Conservation (phyloP, 2,113 vertebrate species). For the Mesembrinibis cayennensis region DNA sequence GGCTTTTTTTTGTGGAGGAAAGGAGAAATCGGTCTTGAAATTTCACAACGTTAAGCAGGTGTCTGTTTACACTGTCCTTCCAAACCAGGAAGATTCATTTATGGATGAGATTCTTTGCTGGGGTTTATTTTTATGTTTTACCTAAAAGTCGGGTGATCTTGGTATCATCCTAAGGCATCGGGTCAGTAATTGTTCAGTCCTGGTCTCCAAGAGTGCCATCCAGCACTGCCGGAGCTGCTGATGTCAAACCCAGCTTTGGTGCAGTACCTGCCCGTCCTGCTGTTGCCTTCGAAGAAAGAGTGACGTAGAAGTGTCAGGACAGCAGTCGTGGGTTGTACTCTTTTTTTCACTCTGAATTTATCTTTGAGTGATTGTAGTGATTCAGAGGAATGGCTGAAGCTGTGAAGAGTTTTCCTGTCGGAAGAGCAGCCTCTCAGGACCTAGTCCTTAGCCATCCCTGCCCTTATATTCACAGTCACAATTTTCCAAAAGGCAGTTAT, state of each 20-base stretch:
- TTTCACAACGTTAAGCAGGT: background rate
- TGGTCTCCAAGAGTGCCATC: fast-evolving
- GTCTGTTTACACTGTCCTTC: background rate
- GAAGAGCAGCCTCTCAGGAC: background rate
- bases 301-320: background rate
- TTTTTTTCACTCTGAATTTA: background rate
- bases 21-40: background rate
- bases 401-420: background rate
- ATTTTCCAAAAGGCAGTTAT: background rate
- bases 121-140: background rate
- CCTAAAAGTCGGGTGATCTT: background rate
- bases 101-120: background rate
- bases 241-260: background rate
- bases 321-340: background rate
- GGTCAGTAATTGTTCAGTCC: background rate
- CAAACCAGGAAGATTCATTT: background rate
- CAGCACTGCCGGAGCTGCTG: background rate
- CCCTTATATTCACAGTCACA: background rate
- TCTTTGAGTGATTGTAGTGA: background rate
- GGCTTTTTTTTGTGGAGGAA: background rate
- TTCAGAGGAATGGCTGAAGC: background rate
- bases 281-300: background rate
- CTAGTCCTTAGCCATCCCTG: background rate
- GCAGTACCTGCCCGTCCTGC: background rate
- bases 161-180: background rate